These are phyloP conservation scores for Protodeltote pygarga DNA, from an alignment of 2,888 invertebrate species.

Conservation along the genomic window DNA sequence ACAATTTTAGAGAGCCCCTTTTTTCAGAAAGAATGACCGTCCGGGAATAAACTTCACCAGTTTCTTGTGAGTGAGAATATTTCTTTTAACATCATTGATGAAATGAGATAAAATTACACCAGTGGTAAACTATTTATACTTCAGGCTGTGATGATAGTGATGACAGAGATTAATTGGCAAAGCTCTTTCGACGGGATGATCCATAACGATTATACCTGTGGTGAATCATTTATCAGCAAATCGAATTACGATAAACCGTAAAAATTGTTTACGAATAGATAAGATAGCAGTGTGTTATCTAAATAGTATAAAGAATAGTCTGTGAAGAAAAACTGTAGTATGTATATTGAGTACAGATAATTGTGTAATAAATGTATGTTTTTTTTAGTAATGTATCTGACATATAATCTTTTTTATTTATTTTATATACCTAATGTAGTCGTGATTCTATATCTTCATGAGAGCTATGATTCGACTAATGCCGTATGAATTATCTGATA, in stretches of 20 bases:
- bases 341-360: background rate
- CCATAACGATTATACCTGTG: slow-evolving; percentile 30
- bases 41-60: slow-evolving; percentile 10
- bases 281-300: slow-evolving; percentile 6
- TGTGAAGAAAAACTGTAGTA: background rate
- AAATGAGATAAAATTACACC: slow-evolving; percentile 1
- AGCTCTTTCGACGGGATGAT: slow-evolving; percentile 18
- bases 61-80: background rate
- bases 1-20: slow-evolving; percentile 10
- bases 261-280: slow-evolving; percentile 35
- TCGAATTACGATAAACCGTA: slow-evolving; percentile 24
- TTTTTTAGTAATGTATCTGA: too few species aligned
- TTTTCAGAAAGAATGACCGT: slow-evolving; percentile 14
- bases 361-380: background rate
- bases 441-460: too few species aligned
- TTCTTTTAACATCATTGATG: too few species aligned
- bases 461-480: too few species aligned
- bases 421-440: too few species aligned
- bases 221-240: slow-evolving; percentile 27
- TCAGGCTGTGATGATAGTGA: slow-evolving; percentile 11
- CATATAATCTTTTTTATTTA: too few species aligned
- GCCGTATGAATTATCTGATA: too few species aligned
- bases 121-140: slow-evolving; percentile 18
- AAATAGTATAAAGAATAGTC: background rate
- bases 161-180: slow-evolving; percentile 22